Percentiles rank a stretch among this genome's conserved stretches.
Conservation (phyloP, 2,797 vertebrate species). For the Ptychadena robeensis region DNA sequence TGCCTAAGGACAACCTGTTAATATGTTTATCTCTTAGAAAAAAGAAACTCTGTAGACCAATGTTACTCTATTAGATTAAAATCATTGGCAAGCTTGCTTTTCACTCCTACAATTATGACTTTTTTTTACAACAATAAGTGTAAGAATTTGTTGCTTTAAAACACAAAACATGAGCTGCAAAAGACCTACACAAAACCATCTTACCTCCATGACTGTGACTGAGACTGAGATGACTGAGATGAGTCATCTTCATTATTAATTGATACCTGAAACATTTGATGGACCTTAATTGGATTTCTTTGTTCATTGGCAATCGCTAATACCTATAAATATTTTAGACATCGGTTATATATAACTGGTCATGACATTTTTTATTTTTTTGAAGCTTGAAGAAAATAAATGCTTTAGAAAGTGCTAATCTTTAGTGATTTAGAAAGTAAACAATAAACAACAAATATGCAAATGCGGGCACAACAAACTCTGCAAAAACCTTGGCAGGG, state of each 20-base stretch:
- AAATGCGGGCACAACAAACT: slow-evolving; percentile 9
- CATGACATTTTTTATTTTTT: neutral
- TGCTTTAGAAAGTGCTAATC: neutral
- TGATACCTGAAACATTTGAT: neutral
- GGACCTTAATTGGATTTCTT: too few relatives aligned
- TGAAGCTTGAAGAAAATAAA: neutral
- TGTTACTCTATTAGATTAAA: too few relatives aligned
- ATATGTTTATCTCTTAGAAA: too few relatives aligned
- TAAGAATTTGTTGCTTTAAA: too few relatives aligned
- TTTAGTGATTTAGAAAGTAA: neutral
- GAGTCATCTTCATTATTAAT: neutral
- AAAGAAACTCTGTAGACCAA: too few relatives aligned
- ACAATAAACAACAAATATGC: slow-evolving; percentile 21
- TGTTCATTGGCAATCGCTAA: neutral
- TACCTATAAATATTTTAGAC: neutral
- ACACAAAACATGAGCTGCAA: too few relatives aligned
- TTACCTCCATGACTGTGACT: neutral
- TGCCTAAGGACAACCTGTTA: too few relatives aligned
- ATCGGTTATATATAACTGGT: neutral
- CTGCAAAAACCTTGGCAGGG: neutral
- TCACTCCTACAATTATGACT: too few relatives aligned
- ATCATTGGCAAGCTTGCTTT: too few relatives aligned
- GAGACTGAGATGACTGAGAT: too few relatives aligned
- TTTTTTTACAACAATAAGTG: too few relatives aligned
- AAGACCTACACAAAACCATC: neutral